Percentiles rank a stretch among this genome's conserved stretches.
phyloP scores from a whole-genome alignment of 2,797 vertebrate genomes.

The Gastrophryne carolinensis region DNA sequence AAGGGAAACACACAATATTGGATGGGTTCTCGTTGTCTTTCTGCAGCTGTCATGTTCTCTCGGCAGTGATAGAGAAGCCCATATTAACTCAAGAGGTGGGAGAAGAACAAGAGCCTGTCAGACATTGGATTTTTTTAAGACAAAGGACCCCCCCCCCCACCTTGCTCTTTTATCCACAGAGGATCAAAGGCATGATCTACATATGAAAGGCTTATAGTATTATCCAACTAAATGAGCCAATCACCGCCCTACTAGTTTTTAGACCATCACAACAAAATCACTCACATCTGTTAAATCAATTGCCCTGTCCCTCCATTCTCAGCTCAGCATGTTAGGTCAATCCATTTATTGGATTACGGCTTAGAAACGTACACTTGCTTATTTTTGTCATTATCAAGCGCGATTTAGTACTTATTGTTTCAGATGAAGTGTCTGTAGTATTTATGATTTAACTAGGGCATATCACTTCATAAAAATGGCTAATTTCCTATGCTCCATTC shows the following conservation, averaged over 20 bases:
- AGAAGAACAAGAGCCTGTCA: slow-evolving; percentile 20
- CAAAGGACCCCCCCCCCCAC: slow-evolving; percentile 76
- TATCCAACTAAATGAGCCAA: slow-evolving; percentile 78
- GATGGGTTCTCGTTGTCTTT: neutral
- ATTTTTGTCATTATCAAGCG: no score
- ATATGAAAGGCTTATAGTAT: slow-evolving; percentile 79
- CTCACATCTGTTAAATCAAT: slow-evolving; percentile 79
- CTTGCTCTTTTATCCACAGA: slow-evolving; percentile 70
- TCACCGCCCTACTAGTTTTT: slow-evolving; percentile 68
- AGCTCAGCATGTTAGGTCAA: slow-evolving; percentile 66
- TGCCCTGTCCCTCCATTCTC: slow-evolving; percentile 72
- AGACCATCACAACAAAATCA: slow-evolving; percentile 71
- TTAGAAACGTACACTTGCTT: no score
- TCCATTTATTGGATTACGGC: slow-evolving; percentile 58
- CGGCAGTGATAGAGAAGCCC: slow-evolving; percentile 18
- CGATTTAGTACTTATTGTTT: neutral
- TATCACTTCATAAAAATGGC: no score
- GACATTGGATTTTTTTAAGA: slow-evolving; percentile 64
- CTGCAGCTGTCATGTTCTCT: slow-evolving; percentile 38
- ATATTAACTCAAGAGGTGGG: slow-evolving; percentile 18
- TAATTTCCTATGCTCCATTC: no score
- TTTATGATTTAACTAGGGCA: no score
- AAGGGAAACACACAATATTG: slow-evolving; percentile 5
- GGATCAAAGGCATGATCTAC: slow-evolving; percentile 83
- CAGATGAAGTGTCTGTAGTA: neutral